These are phyloP conservation scores for Encarsia formosa DNA, from an alignment of 2,888 invertebrate species.

Conservation along the genomic window DNA sequence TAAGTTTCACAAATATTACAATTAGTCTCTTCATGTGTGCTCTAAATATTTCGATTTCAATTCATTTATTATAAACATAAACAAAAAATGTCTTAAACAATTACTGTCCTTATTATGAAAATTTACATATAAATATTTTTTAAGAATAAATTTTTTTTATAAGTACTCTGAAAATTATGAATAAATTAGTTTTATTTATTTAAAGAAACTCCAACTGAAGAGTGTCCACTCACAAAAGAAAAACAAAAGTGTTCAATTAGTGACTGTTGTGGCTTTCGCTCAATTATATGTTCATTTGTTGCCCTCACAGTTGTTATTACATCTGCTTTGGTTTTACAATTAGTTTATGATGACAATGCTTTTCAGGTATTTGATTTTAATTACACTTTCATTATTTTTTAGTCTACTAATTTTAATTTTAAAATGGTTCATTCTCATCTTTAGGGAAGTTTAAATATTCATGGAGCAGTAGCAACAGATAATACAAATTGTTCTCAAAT, in stretches of 20 bases:
- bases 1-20: no score
- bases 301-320: slow-evolving; percentile 66
- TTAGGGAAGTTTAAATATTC: slow-evolving; percentile 42
- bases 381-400: slow-evolving; percentile 1
- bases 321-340: slow-evolving; percentile 67
- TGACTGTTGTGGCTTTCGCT: slow-evolving; percentile 57
- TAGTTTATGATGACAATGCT: slow-evolving; percentile 65
- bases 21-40: no score
- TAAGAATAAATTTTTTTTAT: neutral
- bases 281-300: slow-evolving; percentile 64
- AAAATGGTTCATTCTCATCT: neutral
- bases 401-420: neutral
- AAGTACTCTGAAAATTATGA: neutral
- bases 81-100: neutral
- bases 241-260: slow-evolving; percentile 33
- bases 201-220: slow-evolving; percentile 39
- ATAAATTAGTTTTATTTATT: slow-evolving; percentile 1
- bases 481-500: slow-evolving; percentile 67
- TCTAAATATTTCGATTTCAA: neutral
- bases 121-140: neutral
- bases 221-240: slow-evolving; percentile 44
- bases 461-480: slow-evolving; percentile 73
- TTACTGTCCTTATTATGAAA: neutral
- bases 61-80: neutral
- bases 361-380: slow-evolving; percentile 55